These are phyloP conservation scores for Meteorus cinctellus DNA, from an alignment of 2,888 invertebrate species.

Conservation along the genomic window DNA sequence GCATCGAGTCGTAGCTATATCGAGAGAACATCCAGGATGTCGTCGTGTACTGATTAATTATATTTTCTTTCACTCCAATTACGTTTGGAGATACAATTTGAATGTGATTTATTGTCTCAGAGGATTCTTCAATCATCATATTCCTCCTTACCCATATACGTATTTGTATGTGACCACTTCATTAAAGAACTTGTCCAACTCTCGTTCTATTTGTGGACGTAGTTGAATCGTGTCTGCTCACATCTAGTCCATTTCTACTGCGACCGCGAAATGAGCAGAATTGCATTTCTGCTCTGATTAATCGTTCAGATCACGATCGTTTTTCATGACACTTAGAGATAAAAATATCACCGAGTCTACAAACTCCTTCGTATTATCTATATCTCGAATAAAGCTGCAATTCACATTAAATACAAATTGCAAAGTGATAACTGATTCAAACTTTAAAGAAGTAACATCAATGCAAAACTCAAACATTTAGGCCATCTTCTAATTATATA, in stretches of 20 bases:
- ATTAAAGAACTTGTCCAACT: conserved; percentile 32
- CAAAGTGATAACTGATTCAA: no score
- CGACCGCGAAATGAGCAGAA: not conserved
- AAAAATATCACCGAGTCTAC: not conserved
- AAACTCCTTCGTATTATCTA: not conserved
- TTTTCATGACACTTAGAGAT: not conserved
- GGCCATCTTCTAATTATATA: no score
- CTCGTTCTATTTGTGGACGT: not conserved
- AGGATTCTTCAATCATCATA: not conserved
- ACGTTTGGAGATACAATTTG: not conserved
- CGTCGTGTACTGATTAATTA: no score
- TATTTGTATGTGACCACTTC: not conserved
- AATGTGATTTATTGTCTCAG: conserved; percentile 23
- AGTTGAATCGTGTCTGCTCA: not conserved
- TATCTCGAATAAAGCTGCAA: not conserved
- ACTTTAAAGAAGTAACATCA: no score
- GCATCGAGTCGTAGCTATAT: no score
- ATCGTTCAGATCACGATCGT: not conserved
- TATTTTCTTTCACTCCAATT: not conserved
- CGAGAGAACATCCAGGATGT: no score
- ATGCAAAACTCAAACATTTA: no score
- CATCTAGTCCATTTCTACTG: not conserved
- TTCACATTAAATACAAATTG: no score
- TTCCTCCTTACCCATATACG: not conserved
- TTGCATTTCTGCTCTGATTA: not conserved